Base-by-base conservation (phyloP, 2,797 vertebrate genomes). In the Echiichthys vipera region DNA sequence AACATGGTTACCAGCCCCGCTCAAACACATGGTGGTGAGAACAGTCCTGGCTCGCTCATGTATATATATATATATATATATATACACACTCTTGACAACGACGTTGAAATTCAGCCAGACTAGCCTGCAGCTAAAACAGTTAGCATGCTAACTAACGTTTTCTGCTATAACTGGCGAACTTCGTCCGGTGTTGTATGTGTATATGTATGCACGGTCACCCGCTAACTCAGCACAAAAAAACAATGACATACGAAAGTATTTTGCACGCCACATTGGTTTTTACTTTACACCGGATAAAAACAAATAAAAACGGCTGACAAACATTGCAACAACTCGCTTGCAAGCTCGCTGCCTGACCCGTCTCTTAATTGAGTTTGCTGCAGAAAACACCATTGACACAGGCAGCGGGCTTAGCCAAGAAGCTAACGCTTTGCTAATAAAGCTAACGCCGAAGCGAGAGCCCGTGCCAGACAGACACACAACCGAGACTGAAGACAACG, bases 401-500 rank as follows among this genome's bases (percentile, higher is more conserved):
- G 78, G 74, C 84, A 72, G 89, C 80, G 75, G 80, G 84, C 76
- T 89, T 91, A 90, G 88, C 90, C 85, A 45, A 73, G 81, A 65
- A 85, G 94, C 94, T 93, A 93, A 68, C 86, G 63, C 49, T 50
- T n/a, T 30, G 92, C 88, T 90, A 91, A 82, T 20, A 75, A n/a
- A 62, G 91, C 92, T 93, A 94, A 81, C 90, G 80, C 84, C 74
- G 85, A 77, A 73, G 85, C 75, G 64, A 91, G 80, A 88, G 89
- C 87, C 87, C 61, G 88, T 90, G 87, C 89, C 90, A 89, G 90
- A 89, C 89, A 85, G 80, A 87, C 89, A 83, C 90, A 86, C 90
- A 88, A 78, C 91, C 89, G 93, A 92, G 93, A 94, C 93, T 93
- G 91, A 93, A 88, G 82, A 85, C 77, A 63, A 34, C 63, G 37